Percentiles rank a stretch among this genome's conserved stretches.
Conservation (phyloP, 2,888 invertebrate species). For the Eumerus sabulonum region DNA sequence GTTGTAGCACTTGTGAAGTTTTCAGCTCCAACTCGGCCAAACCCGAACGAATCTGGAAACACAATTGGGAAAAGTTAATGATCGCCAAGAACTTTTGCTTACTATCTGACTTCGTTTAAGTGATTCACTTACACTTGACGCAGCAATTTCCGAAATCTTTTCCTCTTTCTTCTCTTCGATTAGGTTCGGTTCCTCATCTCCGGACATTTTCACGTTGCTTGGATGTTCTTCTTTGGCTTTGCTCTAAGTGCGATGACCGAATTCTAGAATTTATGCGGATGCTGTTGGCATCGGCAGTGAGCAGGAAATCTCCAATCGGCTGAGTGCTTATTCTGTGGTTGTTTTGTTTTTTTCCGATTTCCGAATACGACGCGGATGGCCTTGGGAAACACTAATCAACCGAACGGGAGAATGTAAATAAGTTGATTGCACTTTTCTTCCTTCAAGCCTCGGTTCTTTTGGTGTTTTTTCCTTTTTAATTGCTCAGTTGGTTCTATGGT, state of each 20-base stretch:
- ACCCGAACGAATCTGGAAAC: slow-evolving; percentile 82
- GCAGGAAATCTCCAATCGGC: no score
- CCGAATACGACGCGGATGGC: neutral
- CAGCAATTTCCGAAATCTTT: slow-evolving; percentile 76
- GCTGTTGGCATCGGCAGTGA: slow-evolving; percentile 8
- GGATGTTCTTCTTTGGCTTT: slow-evolving; percentile 31
- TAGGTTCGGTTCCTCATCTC: slow-evolving; percentile 71
- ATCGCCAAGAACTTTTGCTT: no score
- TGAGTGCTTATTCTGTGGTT: neutral
- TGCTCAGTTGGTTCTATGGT: slow-evolving; percentile 61
- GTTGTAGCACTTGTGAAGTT: slow-evolving; percentile 86
- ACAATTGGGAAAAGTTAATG: neutral
- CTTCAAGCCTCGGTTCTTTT: no score
- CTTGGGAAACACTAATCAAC: slow-evolving; percentile 18
- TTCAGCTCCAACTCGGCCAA: slow-evolving; percentile 85
- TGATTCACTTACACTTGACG: slow-evolving; percentile 76
- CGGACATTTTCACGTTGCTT: slow-evolving; percentile 70
- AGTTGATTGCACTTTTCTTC: slow-evolving; percentile 13
- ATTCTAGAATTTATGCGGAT: slow-evolving; percentile 9
- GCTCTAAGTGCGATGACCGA: slow-evolving; percentile 6
- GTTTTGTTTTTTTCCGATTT: neutral
- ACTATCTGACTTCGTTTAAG: no score
- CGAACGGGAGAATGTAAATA: slow-evolving; percentile 41
- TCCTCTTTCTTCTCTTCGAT: slow-evolving; percentile 72
- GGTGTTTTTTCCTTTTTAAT: slow-evolving; percentile 28